Evolutionary conservation across 1,140 invertebrate genomes (phyloP).

Genomic region (Ips typographus): DNA sequence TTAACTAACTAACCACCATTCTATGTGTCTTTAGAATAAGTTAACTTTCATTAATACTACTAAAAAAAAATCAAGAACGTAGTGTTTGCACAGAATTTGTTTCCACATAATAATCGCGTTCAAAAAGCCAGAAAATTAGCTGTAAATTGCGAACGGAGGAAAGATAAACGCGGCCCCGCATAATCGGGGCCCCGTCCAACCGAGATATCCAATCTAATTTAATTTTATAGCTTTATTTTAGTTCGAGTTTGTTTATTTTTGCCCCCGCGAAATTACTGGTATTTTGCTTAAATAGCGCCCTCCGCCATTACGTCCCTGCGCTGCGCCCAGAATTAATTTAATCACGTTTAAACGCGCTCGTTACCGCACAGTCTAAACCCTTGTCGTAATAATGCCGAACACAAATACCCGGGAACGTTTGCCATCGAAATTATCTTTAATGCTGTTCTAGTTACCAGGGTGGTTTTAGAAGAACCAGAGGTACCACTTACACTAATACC

Average conservation of each 20-base stretch:
- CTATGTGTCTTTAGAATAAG: too few relatives aligned
- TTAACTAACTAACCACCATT: too few relatives aligned
- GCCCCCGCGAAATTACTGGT: constrained; percentile 25
- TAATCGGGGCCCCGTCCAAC: constrained; percentile 15
- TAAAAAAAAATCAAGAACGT: background rate
- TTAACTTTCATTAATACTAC: too few relatives aligned
- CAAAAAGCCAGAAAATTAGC: constrained; percentile 26
- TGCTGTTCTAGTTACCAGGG: background rate
- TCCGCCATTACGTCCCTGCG: constrained; percentile 2
- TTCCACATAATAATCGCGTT: constrained; percentile 30
- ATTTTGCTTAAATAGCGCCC: constrained; percentile 31
- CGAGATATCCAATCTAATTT: constrained; percentile 34
- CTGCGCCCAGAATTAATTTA: constrained; percentile 3
- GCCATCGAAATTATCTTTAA: constrained; percentile 9
- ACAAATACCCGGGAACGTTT: constrained; percentile 11
- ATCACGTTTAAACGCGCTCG: constrained; percentile 7
- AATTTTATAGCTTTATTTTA: constrained; percentile 36
- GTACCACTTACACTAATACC: too few relatives aligned
- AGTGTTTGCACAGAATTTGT: constrained; percentile 18
- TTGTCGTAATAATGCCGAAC: constrained; percentile 7
- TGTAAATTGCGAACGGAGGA: constrained; percentile 27
- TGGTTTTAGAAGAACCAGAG: too few relatives aligned
- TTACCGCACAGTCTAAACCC: constrained; percentile 12
- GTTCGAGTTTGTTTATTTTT: constrained; percentile 32
- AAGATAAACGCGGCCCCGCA: constrained; percentile 26